Evolutionary conservation across 2,888 invertebrate species (phyloP).

Genomic region (Thyatira batis): DNA sequence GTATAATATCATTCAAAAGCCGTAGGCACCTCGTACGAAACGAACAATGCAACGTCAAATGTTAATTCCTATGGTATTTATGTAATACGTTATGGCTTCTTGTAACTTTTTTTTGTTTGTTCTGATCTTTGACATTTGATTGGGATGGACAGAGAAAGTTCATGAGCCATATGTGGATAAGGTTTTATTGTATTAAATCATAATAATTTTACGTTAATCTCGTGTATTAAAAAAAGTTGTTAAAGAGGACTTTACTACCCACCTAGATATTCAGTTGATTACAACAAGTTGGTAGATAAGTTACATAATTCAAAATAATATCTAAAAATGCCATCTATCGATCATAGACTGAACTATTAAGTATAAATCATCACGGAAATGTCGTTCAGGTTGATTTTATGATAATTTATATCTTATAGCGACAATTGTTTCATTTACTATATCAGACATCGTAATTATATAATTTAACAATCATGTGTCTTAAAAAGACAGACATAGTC

Average conservation of each 20-base stretch:
- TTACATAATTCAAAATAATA: not conserved
- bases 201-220: not conserved
- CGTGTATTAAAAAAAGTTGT: no score
- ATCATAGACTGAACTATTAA: not conserved
- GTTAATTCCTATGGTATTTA: not conserved
- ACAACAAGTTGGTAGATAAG: no score
- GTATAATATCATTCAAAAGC: not conserved
- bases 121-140: conserved; percentile 22
- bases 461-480: no score
- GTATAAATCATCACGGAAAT: not conserved
- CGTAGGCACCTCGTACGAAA: not conserved
- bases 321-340: not conserved
- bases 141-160: conserved; percentile 28
- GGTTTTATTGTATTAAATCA: not conserved
- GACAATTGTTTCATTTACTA: no score
- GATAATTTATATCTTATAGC: not conserved
- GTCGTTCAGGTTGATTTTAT: not conserved
- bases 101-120: conserved; percentile 12
- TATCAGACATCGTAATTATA: no score
- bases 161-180: conserved; percentile 1
- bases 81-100: not conserved
- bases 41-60: not conserved
- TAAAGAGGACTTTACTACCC: no score
- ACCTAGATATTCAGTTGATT: no score
- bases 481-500: no score